Evolutionary conservation across 2,888 invertebrate genomes (phyloP).

Genomic region (Serripes groenlandicus): DNA sequence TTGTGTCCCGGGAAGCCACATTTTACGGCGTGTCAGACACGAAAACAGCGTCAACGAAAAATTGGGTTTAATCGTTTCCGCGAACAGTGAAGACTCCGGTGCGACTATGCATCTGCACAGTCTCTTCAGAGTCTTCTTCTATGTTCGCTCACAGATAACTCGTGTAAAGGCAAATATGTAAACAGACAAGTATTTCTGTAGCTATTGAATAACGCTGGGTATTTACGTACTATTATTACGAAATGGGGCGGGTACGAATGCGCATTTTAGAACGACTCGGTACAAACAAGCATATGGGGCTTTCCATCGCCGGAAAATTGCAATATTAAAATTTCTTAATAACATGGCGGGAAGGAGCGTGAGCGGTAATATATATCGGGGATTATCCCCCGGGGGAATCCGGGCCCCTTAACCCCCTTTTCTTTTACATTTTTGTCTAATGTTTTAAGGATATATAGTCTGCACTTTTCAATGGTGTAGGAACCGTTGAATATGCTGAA

Average conservation of each 20-base stretch:
- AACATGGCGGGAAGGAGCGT: slow-evolving; percentile 20
- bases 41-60: background rate
- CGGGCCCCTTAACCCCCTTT: background rate
- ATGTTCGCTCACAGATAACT: no score
- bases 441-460: background rate
- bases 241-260: no score
- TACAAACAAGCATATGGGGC: background rate
- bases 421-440: background rate
- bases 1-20: background rate
- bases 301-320: slow-evolving; percentile 19
- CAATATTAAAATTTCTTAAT: slow-evolving; percentile 14
- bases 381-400: slow-evolving; percentile 7
- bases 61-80: no score
- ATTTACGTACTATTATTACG: no score
- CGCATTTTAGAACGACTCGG: no score
- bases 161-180: no score
- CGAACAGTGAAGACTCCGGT: no score
- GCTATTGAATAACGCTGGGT: no score
- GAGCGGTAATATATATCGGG: slow-evolving; percentile 8
- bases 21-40: background rate
- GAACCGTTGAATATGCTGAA: background rate
- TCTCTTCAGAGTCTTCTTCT: no score
- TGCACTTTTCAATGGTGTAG: background rate
- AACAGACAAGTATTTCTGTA: no score
- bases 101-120: no score